These are phyloP conservation scores for Macropodus opercularis DNA, from an alignment of 2,797 vertebrate species.

Conservation along the genomic window DNA sequence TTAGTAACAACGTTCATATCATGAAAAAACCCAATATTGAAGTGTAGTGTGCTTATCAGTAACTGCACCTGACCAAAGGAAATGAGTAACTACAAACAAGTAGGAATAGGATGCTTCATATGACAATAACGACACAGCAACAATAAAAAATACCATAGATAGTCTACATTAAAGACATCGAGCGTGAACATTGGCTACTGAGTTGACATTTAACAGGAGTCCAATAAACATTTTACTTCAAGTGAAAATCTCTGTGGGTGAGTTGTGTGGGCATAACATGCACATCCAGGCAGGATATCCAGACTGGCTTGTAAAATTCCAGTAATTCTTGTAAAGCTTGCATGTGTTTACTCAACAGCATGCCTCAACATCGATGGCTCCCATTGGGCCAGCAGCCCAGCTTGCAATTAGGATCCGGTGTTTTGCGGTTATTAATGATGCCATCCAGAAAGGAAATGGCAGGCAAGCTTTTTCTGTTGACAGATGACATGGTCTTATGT, in stretches of 20 bases:
- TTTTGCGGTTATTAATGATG: conserved; percentile 76
- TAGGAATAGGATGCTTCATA: neutral
- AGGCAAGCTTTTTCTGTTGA: conserved; percentile 59
- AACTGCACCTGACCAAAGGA: conserved; percentile 33
- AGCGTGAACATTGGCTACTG: conserved; percentile 7
- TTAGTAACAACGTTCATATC: conserved; percentile 6
- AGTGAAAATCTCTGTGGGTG: conserved; percentile 61
- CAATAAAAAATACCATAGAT: conserved; percentile 5
- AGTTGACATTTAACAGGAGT: conserved; percentile 8
- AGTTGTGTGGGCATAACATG: conserved; percentile 47
- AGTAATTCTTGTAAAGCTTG: conserved; percentile 74
- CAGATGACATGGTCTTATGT: conserved; percentile 53
- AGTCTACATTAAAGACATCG: conserved; percentile 4
- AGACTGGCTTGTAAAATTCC: conserved; percentile 74
- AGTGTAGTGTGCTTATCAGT: conserved; percentile 31
- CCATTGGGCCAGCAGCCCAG: conserved; percentile 61
- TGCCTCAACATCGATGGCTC: conserved; percentile 47
- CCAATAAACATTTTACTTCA: conserved; percentile 43
- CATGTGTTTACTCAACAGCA: conserved; percentile 75
- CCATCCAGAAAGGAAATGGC: conserved; percentile 64
- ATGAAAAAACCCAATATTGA: conserved; percentile 33
- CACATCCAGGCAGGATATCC: conserved; percentile 73
- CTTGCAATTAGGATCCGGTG: conserved; percentile 66
- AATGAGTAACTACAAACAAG: conserved; percentile 9
- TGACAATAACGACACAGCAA: conserved; percentile 12